phyloP scores from a whole-genome alignment of 92 coral and sea anemone species.

The Palythoa grandis region DNA sequence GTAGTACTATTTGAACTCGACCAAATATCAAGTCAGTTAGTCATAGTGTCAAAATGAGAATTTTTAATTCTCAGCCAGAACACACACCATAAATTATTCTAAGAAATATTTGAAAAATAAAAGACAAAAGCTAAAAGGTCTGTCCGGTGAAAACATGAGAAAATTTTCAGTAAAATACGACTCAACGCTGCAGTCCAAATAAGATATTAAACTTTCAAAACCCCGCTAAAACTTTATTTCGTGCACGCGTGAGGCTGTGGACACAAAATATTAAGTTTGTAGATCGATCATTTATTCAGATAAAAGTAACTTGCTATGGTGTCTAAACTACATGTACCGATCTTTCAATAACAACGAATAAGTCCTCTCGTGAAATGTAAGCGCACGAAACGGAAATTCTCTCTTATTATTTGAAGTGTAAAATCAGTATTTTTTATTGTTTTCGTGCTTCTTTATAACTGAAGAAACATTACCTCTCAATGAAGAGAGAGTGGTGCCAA shows the following conservation, averaged over 20 bases:
- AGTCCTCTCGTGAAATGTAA: not conserved
- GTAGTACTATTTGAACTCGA: not conserved
- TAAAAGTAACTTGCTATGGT: too few relatives aligned
- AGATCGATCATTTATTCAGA: not conserved
- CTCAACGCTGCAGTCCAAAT: not conserved
- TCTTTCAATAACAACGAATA: not conserved
- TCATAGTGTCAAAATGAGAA: not conserved
- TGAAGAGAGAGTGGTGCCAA: not conserved
- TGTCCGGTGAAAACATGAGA: constrained; percentile 1
- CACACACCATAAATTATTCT: constrained; percentile 22
- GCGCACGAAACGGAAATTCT: not conserved
- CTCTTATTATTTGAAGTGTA: not conserved
- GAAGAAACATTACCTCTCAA: not conserved
- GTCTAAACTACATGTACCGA: not conserved
- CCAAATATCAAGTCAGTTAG: constrained; percentile 2
- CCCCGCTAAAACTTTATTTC: too few relatives aligned
- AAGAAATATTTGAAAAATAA: not conserved
- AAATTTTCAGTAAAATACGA: not conserved
- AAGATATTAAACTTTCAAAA: not conserved
- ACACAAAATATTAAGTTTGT: not conserved
- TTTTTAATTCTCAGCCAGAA: not conserved
- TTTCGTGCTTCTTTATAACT: not conserved
- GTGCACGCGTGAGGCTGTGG: not conserved
- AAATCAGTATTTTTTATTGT: not conserved
- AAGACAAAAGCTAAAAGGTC: not conserved